phyloP scores from a whole-genome alignment of 1,140 invertebrate genomes.

The Hermetia illucens region DNA sequence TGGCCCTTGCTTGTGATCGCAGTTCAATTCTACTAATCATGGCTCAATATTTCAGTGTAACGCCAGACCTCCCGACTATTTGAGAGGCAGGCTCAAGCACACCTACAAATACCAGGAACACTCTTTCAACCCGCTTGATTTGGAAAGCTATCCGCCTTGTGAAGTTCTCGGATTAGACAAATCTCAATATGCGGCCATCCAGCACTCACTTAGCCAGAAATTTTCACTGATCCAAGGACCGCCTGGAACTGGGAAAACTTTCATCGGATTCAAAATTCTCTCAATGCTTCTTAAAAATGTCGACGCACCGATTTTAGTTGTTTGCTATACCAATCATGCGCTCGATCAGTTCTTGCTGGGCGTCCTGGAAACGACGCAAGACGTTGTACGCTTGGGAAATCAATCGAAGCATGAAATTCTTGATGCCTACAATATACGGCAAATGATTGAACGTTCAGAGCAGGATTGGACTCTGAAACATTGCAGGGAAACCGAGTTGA shows the following conservation, averaged over 20 bases:
- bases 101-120: not conserved
- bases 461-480: constrained; percentile 13
- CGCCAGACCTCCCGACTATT: not conserved
- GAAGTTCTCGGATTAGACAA: constrained; percentile 36
- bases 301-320: constrained; percentile 48
- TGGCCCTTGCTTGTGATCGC: constrained; percentile 6
- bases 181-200: constrained; percentile 42
- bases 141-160: constrained; percentile 14
- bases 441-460: constrained; percentile 5
- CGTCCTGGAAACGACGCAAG: constrained; percentile 36
- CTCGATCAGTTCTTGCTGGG: constrained; percentile 80
- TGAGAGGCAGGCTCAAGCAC: constrained; percentile 1
- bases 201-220: constrained; percentile 42
- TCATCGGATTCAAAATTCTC: constrained; percentile 51
- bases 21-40: not conserved
- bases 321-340: constrained; percentile 80
- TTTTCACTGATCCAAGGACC: constrained; percentile 65
- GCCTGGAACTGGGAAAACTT: constrained; percentile 71
- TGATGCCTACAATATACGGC: constrained; percentile 33
- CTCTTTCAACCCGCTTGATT: constrained; percentile 1
- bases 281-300: constrained; percentile 41
- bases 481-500: constrained; percentile 17
- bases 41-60: constrained; percentile 4
- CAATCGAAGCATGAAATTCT: constrained; percentile 46
- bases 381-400: constrained; percentile 57